Base-by-base conservation (phyloP, 2,888 invertebrate genomes). In the Hyles lineata region DNA sequence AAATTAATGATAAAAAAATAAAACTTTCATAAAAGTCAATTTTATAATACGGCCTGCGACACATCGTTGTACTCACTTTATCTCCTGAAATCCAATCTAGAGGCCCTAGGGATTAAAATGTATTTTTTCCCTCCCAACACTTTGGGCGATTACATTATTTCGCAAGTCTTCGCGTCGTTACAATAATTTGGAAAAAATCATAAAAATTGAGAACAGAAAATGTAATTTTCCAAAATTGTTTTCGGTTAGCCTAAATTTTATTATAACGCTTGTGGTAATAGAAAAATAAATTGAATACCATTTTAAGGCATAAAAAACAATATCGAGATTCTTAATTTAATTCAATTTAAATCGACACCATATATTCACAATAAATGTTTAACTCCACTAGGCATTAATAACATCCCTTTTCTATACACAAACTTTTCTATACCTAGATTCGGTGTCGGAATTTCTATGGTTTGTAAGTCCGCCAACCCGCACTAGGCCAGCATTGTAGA, bases 61-160 rank as follows among this genome's bases (percentile, higher is more conserved):
- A 35, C 8, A 67, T 11, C 32, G 1, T 63, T 72, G 25, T 29
- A 19, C 63, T 35, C 52, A 72, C 55, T 55, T 62, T 72, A 72
- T 55, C 67, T 63, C 43, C 55, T 67, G 67, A 72, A 67, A 72
- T 72, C 72, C 72, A 72, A 72, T 72, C 19, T 67, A 25, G 23
- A 72, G 17, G 58, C 63, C 67, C 67, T 58, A 11, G 23, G 43
- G 72, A 72, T 72, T 72, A 72, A 67, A 63, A 35, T 58, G 59
- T 71, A 71, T 32, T 74, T 62, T 73, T 63, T 67, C n/a, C 58
- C 32, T 25, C 29, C 50, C 67, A 67, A 50, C 50, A 67, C 67
- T 67, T 25, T 29, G 70, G 70, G 25, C 29, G 70, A 70, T 70
- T 55, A 70, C 50, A 67, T 67, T 43, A 67, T 67, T 67, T 67